These are phyloP conservation scores for Spheniscus mendiculus DNA, from an alignment of 2,113 vertebrate species.

Conservation along the genomic window DNA sequence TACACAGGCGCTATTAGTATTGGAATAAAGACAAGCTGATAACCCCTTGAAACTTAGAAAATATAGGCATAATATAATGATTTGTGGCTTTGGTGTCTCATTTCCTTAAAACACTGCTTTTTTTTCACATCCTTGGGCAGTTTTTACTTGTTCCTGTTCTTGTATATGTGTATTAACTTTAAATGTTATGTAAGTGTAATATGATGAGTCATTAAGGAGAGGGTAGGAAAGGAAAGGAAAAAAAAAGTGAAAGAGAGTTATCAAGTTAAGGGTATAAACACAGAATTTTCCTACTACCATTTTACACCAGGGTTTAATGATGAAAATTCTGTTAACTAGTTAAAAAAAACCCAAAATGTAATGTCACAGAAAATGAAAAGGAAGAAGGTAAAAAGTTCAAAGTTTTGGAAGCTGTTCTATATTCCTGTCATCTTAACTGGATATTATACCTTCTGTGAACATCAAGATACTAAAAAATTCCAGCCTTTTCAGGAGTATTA, in stretches of 20 bases:
- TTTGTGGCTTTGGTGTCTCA: not conserved
- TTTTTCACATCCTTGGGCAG: not conserved
- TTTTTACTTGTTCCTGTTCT: not conserved
- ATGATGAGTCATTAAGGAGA: not conserved
- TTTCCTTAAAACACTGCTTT: not conserved
- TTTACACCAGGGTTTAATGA: not conserved
- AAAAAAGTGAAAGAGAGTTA: not conserved
- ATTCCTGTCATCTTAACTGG: not conserved
- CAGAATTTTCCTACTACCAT: not conserved
- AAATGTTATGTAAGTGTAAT: not conserved
- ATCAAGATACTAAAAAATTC: not conserved
- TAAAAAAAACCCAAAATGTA: not conserved
- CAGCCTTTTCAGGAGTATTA: not conserved
- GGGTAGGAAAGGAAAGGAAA: not conserved
- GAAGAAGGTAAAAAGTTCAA: not conserved
- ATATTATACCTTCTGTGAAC: not conserved
- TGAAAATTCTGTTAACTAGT: not conserved
- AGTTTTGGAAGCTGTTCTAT: not conserved
- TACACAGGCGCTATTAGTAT: not conserved
- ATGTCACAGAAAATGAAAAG: not conserved
- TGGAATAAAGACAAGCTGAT: not conserved
- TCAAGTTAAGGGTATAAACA: not conserved
- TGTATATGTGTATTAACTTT: not conserved
- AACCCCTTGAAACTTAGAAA: not conserved
- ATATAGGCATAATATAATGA: not conserved